Evolutionary conservation across 2,888 invertebrate species (phyloP).

Genomic region (Candidula unifasciata): DNA sequence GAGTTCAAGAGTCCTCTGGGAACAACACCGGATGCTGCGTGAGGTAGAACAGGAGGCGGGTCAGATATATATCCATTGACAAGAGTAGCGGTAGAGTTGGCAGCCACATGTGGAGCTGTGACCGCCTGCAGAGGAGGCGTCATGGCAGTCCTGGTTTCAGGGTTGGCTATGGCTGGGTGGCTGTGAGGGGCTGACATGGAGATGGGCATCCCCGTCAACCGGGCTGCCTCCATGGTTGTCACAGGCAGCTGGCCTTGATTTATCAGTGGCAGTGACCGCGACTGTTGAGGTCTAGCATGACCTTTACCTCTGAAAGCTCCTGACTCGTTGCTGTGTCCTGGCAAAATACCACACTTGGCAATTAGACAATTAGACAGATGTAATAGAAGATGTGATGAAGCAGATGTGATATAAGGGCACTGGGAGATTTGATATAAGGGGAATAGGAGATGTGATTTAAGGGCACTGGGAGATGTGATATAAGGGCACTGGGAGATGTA

Average conservation of each 20-base stretch:
- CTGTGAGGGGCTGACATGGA: slow-evolving; percentile 45
- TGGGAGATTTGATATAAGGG: background rate
- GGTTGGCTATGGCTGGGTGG: slow-evolving; percentile 39
- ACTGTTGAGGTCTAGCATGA: slow-evolving; percentile 37
- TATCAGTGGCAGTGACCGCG: slow-evolving; percentile 33
- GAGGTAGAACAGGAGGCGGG: slow-evolving; percentile 55
- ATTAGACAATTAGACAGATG: background rate
- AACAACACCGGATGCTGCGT: slow-evolving; percentile 51
- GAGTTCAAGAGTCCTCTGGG: slow-evolving; percentile 40
- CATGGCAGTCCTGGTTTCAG: slow-evolving; percentile 19
- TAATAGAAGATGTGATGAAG: background rate
- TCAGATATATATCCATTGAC: slow-evolving; percentile 66
- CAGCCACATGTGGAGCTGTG: slow-evolving; percentile 15
- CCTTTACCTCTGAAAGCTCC: slow-evolving; percentile 24
- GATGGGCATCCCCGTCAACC: slow-evolving; percentile 29
- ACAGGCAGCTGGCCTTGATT: background rate
- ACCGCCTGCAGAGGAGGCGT: slow-evolving; percentile 28
- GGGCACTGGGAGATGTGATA: too few relatives aligned
- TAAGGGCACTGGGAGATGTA: too few relatives aligned
- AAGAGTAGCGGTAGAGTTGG: slow-evolving; percentile 22
- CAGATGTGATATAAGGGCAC: too few relatives aligned
- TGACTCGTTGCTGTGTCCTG: background rate
- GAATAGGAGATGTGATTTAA: too few relatives aligned
- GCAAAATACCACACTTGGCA: background rate
- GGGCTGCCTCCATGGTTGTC: slow-evolving; percentile 32